phyloP scores from a whole-genome alignment of 2,113 vertebrate species.

The Melanerpes aurifrons region DNA sequence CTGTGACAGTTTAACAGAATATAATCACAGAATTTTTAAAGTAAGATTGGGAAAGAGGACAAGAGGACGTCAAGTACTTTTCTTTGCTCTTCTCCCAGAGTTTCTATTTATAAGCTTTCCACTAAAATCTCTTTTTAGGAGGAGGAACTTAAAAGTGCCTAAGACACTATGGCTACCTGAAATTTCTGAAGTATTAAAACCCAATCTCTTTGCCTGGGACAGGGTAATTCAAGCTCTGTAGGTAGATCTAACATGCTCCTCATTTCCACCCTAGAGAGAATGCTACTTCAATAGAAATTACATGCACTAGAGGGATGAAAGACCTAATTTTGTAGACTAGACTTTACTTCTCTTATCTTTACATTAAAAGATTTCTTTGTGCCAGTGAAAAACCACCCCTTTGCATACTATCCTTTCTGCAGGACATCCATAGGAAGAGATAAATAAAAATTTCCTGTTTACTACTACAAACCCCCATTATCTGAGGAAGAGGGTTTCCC shows the following conservation, averaged over 20 bases:
- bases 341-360: neutral
- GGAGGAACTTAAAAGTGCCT: neutral
- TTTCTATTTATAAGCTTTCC: neutral
- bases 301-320: neutral
- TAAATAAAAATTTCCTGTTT: neutral
- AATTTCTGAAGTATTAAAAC: neutral
- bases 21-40: neutral
- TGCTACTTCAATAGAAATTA: neutral
- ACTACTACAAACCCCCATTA: neutral
- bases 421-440: neutral
- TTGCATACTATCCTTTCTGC: neutral
- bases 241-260: neutral
- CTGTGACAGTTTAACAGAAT: neutral
- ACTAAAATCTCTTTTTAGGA: neutral
- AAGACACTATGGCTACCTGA: neutral
- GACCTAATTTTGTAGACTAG: neutral
- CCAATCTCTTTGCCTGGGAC: neutral
- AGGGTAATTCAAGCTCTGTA: neutral
- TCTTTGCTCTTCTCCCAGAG: neutral
- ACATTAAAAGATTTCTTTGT: neutral
- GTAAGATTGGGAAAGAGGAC: neutral
- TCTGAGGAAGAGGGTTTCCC: neutral
- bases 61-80: neutral
- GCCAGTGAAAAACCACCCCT: neutral
- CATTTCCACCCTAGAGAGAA: neutral